Conservation (phyloP, 2,888 invertebrate species). For the Oligia fasciuncula region DNA sequence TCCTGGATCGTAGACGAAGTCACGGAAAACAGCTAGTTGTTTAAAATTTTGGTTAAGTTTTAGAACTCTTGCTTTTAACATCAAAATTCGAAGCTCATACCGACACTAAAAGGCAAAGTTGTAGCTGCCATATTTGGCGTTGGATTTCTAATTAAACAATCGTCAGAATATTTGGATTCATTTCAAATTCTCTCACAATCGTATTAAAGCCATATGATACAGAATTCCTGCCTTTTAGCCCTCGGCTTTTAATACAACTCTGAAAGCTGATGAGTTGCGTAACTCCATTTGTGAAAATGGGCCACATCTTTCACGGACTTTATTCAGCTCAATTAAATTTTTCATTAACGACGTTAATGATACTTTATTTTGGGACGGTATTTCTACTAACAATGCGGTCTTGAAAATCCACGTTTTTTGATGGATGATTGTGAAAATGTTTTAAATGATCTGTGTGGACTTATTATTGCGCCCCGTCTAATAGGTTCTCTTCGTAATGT, state of each 20-base stretch:
- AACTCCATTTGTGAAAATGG: constrained; percentile 65
- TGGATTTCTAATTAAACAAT: constrained; percentile 32
- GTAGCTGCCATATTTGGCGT: neutral
- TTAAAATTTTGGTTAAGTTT: neutral
- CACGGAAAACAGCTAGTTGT: neutral
- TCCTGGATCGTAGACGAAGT: neutral
- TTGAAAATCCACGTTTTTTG: constrained; percentile 9
- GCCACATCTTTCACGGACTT: constrained; percentile 63
- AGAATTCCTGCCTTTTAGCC: constrained; percentile 50
- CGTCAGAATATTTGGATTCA: constrained; percentile 37
- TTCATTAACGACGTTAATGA: constrained; percentile 59
- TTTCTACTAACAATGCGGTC: constrained; percentile 29
- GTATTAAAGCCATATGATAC: constrained; percentile 53
- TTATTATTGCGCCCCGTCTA: too few relatives aligned
- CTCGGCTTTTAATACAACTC: constrained; percentile 55
- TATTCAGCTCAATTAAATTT: constrained; percentile 64
- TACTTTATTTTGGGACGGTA: constrained; percentile 46
- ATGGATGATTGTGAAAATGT: neutral
- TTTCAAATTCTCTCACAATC: constrained; percentile 40
- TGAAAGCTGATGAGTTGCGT: constrained; percentile 63
- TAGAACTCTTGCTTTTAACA: neutral
- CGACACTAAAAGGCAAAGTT: neutral
- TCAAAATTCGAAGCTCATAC: neutral
- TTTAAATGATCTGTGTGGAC: neutral
- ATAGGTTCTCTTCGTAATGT: too few relatives aligned